Conservation (phyloP, 2,888 invertebrate genomes). For the Xanthia togata region DNA sequence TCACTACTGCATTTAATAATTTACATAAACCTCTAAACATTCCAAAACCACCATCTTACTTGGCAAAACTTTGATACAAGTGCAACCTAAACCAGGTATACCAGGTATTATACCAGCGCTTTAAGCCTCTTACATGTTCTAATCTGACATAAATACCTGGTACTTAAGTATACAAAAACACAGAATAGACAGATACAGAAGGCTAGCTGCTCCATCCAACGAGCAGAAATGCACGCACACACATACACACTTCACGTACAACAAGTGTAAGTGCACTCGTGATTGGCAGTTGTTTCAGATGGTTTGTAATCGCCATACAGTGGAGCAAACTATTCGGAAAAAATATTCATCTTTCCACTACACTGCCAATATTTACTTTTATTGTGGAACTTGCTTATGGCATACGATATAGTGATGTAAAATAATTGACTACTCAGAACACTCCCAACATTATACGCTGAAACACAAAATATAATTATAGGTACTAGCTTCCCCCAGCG, state of each 20-base stretch:
- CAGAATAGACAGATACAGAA: background rate
- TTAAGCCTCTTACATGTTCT: constrained; percentile 47
- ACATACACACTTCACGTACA: background rate
- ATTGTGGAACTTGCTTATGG: background rate
- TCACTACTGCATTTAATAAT: background rate
- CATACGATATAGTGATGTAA: background rate
- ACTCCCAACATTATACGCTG: too few species aligned
- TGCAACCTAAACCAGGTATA: constrained; percentile 3
- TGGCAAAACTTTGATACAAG: constrained; percentile 14
- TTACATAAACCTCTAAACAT: background rate
- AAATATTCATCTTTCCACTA: too few species aligned
- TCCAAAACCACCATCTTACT: constrained; percentile 8
- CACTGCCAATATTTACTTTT: background rate
- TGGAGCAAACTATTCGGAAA: background rate
- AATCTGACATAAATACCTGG: constrained; percentile 29
- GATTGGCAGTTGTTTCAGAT: background rate
- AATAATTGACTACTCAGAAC: too few species aligned
- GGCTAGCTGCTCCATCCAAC: background rate
- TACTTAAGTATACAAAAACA: background rate
- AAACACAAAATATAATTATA: too few species aligned
- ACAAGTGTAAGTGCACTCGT: background rate
- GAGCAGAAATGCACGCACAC: background rate
- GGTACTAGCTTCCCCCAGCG: too few species aligned
- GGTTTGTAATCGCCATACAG: background rate
- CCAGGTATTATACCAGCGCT: constrained; percentile 1